Evolutionary conservation across 2,797 vertebrate genomes (phyloP).

Genomic region (Alosa sapidissima): DNA sequence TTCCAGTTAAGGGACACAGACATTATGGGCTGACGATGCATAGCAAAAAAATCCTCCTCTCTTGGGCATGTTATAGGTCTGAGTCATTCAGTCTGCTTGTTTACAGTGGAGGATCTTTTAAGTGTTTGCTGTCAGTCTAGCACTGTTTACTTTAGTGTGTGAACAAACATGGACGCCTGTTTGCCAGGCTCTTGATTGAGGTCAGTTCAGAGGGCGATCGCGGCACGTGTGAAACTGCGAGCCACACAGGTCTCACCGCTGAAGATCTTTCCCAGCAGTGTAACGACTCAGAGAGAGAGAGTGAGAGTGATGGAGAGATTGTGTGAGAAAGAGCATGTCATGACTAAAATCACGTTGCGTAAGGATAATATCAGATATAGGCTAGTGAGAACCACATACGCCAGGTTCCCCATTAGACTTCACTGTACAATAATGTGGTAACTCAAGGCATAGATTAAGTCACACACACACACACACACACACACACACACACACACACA

Average conservation of each 20-base stretch:
- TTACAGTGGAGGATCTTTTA: neutral
- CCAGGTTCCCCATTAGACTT: neutral
- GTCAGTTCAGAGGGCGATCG: neutral
- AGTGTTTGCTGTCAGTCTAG: neutral
- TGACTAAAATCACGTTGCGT: neutral
- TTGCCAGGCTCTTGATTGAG: neutral
- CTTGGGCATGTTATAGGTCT: neutral
- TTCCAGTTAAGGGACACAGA: neutral
- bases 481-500: neutral
- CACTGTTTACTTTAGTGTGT: neutral
- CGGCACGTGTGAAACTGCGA: neutral
- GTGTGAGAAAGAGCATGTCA: slow-evolving; percentile 22
- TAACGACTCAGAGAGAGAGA: neutral
- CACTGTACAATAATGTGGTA: neutral
- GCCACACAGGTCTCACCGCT: neutral
- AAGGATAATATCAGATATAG: neutral
- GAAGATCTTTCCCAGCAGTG: neutral
- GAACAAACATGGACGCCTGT: neutral
- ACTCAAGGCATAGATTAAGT: neutral
- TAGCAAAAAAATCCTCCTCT: neutral
- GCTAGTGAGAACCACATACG: neutral
- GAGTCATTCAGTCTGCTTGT: neutral
- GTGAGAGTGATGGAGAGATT: neutral
- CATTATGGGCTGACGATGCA: neutral
- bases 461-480: neutral